phyloP scores from a whole-genome alignment of 1,140 invertebrate species.

The Lutraria rhynchaena region DNA sequence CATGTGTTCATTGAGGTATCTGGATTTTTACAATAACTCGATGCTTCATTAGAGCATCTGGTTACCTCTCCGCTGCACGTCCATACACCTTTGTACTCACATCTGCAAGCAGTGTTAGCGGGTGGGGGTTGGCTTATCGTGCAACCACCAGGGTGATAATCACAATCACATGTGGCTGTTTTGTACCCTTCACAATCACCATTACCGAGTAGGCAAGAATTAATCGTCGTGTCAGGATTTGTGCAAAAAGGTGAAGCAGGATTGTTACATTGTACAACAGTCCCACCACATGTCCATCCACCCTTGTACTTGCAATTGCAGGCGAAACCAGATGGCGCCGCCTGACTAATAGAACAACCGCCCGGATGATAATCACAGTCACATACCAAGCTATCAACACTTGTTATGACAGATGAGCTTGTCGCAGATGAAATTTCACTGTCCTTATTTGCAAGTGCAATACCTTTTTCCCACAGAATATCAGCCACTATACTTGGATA shows the following conservation, averaged over 20 bases:
- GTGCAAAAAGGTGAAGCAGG: not conserved
- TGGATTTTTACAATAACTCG: not conserved
- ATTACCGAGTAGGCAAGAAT: not conserved
- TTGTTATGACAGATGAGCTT: not conserved
- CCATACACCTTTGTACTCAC: constrained; percentile 1
- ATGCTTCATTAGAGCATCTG: not conserved
- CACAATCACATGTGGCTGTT: constrained; percentile 13
- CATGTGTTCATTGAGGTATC: constrained; percentile 8
- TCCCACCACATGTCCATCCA: constrained; percentile 1
- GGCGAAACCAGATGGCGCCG: not conserved
- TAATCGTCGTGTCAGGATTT: not conserved
- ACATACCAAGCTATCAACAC: not conserved
- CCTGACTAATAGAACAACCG: not conserved
- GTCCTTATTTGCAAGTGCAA: not conserved
- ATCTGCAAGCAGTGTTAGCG: not conserved
- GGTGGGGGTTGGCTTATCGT: constrained; percentile 3
- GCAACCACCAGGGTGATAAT: not conserved
- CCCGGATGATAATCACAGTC: constrained; percentile 22
- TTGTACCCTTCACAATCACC: constrained; percentile 24
- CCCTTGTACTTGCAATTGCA: constrained; percentile 11
- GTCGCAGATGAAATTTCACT: not conserved
- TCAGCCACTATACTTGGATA: not conserved
- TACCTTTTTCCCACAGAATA: not conserved
- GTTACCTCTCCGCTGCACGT: constrained; percentile 7
- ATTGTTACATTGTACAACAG: not conserved